These are phyloP conservation scores for Anneissia japonica DNA, from an alignment of 35 echinoderm and acorn worm genomes.

Conservation along the genomic window DNA sequence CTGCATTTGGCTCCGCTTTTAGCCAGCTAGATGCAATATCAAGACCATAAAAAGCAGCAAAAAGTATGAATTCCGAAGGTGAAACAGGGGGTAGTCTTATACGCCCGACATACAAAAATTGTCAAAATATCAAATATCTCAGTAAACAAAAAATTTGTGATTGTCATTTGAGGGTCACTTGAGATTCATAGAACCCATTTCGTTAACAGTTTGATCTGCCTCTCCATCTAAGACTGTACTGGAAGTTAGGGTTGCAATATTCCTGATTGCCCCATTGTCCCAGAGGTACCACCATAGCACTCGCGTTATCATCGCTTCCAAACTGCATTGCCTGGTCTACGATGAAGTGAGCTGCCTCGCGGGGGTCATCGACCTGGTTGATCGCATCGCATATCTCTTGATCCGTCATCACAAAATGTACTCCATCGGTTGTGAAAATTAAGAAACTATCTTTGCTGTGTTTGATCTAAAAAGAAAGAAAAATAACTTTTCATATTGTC, in stretches of 20 bases:
- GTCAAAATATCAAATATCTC: no score
- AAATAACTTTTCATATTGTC: no score
- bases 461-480: slow-evolving; percentile 55
- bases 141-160: no score
- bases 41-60: no score
- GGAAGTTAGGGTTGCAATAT: not conserved
- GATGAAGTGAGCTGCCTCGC: slow-evolving; percentile 57
- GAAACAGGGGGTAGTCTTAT: no score
- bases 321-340: slow-evolving; percentile 89
- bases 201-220: not conserved
- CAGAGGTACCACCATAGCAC: slow-evolving; percentile 66
- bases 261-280: slow-evolving; percentile 67
- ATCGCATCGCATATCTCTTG: slow-evolving; percentile 86
- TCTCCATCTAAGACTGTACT: not conserved
- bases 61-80: no score
- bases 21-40: no score
- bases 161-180: no score
- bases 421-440: slow-evolving; percentile 72
- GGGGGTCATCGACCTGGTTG: slow-evolving; percentile 46
- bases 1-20: no score
- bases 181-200: no score
- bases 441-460: slow-evolving; percentile 81
- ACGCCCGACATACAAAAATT: no score
- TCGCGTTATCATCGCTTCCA: slow-evolving; percentile 93
- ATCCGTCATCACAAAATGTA: slow-evolving; percentile 89